Percentiles rank a stretch among this genome's conserved stretches.
phyloP scores from a whole-genome alignment of 2,888 invertebrate genomes.

The Drosophila tanythrix region DNA sequence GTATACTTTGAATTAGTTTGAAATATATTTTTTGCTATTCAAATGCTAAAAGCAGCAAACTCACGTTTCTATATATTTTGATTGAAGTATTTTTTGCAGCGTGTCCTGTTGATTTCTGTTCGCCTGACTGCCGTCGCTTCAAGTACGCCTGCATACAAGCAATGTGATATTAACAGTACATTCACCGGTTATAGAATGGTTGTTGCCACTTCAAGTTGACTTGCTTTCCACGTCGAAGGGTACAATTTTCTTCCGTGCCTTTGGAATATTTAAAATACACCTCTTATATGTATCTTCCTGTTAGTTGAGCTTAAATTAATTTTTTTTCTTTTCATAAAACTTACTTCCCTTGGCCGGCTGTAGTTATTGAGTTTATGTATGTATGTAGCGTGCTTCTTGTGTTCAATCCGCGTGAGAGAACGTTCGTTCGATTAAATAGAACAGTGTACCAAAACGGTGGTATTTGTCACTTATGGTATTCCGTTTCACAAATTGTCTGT shows the following conservation, averaged over 20 bases:
- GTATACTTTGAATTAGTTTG: conserved; percentile 8
- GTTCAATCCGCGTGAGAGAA: conserved; percentile 15
- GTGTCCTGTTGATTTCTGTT: conserved; percentile 13
- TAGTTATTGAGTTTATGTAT: conserved; percentile 13
- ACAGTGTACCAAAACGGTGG: conserved; percentile 22
- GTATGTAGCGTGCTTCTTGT: conserved; percentile 4
- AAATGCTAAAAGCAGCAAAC: conserved; percentile 8
- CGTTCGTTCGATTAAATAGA: conserved; percentile 3
- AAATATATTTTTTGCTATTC: background rate
- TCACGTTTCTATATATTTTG: conserved; percentile 34
- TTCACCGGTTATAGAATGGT: conserved; percentile 7
- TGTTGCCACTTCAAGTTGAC: conserved; percentile 12
- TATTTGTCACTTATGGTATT: conserved; percentile 6
- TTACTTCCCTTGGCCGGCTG: conserved; percentile 16
- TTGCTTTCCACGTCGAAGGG: conserved; percentile 3
- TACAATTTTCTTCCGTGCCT: conserved; percentile 6
- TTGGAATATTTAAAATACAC: conserved; percentile 3
- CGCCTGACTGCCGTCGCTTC: conserved; percentile 9
- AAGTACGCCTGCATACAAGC: conserved; percentile 21
- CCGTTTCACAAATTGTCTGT: background rate
- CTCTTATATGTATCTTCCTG: background rate
- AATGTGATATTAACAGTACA: conserved; percentile 15
- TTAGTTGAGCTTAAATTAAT: conserved; percentile 5
- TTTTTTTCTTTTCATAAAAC: background rate
- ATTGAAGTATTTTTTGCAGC: conserved; percentile 18